Evolutionary conservation across 1,140 invertebrate genomes (phyloP).

Genomic region (Diprion similis): DNA sequence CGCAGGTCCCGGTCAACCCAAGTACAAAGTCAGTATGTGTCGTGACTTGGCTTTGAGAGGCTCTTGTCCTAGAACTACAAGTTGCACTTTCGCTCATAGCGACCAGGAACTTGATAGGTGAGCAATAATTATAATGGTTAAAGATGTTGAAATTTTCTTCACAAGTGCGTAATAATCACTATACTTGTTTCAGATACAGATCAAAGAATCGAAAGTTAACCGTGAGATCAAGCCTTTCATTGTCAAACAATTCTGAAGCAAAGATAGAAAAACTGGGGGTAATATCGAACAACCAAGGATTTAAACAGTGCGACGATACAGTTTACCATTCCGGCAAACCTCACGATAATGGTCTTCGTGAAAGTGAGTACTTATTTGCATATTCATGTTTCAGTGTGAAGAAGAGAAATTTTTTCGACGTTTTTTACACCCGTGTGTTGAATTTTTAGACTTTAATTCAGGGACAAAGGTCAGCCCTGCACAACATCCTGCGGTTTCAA

Average conservation of each 20-base stretch:
- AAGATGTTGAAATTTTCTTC: slow-evolving; percentile 9
- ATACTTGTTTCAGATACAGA: slow-evolving; percentile 57
- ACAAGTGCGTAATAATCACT: slow-evolving; percentile 17
- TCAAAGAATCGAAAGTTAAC: slow-evolving; percentile 66
- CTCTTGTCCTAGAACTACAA: slow-evolving; percentile 83
- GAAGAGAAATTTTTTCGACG: slow-evolving; percentile 22
- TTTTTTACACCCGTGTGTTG: slow-evolving; percentile 10
- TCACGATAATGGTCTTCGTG: slow-evolving; percentile 45
- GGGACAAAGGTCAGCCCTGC: slow-evolving; percentile 41
- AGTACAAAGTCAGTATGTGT: slow-evolving; percentile 93
- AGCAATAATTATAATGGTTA: slow-evolving; percentile 29
- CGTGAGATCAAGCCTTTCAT: slow-evolving; percentile 44
- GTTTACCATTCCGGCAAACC: slow-evolving; percentile 48
- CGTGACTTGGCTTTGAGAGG: slow-evolving; percentile 80
- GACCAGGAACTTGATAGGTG: slow-evolving; percentile 89
- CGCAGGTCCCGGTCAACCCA: slow-evolving; percentile 69
- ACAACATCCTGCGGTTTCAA: slow-evolving; percentile 45
- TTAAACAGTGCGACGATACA: slow-evolving; percentile 50
- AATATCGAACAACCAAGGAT: slow-evolving; percentile 40
- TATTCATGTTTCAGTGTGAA: not conserved
- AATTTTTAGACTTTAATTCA: slow-evolving; percentile 42
- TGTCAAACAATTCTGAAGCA: slow-evolving; percentile 38
- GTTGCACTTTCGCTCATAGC: slow-evolving; percentile 92
- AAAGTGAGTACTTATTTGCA: slow-evolving; percentile 34
- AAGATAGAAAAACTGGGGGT: slow-evolving; percentile 45